These are phyloP conservation scores for Etheostoma perlongum DNA, from an alignment of 2,797 vertebrate species.

Conservation along the genomic window DNA sequence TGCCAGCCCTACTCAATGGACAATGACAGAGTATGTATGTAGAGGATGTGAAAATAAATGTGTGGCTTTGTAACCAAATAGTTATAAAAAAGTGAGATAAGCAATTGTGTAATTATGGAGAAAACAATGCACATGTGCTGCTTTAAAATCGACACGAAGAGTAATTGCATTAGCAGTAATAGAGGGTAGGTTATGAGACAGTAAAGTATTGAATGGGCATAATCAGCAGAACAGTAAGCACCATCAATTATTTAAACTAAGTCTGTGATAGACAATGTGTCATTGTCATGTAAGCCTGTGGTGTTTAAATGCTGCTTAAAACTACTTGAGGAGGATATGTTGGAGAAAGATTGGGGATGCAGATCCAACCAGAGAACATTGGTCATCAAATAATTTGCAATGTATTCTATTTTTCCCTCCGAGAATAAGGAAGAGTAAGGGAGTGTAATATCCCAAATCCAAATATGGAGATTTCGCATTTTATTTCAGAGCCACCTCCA, in stretches of 20 bases:
- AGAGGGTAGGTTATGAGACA: background rate
- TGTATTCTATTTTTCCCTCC: background rate
- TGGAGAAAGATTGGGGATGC: background rate
- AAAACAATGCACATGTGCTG: constrained; percentile 6
- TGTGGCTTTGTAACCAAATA: background rate
- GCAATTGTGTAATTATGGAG: constrained; percentile 5
- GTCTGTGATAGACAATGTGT: constrained; percentile 2
- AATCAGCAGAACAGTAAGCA: constrained; percentile 17
- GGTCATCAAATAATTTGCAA: background rate
- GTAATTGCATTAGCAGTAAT: constrained; percentile 15
- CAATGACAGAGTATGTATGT: no score
- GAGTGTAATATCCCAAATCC: background rate
- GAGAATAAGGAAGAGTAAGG: background rate
- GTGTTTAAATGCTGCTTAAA: constrained; percentile 2
- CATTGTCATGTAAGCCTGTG: background rate
- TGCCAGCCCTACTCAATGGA: background rate
- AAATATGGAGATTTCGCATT: constrained; percentile 19
- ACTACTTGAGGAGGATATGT: background rate
- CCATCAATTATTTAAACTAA: constrained; percentile 1
- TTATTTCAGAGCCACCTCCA: background rate
- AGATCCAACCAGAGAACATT: background rate
- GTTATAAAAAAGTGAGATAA: constrained; percentile 6
- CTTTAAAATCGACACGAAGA: constrained; percentile 4
- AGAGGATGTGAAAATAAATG: background rate
- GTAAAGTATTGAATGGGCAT: background rate